Evolutionary conservation across 2,113 vertebrate species (phyloP).

Genomic region (Vidua macroura): DNA sequence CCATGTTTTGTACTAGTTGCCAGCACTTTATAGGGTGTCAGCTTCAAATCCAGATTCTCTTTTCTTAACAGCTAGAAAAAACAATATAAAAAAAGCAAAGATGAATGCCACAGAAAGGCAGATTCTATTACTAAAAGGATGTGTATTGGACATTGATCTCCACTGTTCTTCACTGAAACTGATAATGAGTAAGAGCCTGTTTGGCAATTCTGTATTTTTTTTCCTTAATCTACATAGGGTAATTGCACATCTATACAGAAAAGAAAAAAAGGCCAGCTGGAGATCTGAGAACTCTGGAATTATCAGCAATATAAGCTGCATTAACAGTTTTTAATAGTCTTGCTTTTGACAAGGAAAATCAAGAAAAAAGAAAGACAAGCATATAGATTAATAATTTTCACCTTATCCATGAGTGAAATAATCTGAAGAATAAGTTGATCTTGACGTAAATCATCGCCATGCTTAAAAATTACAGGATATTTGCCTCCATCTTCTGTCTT

Average conservation of each 20-base stretch:
- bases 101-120: background rate
- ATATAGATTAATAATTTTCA: background rate
- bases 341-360: background rate
- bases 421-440: conserved; percentile 99
- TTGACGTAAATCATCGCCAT: conserved; percentile 94
- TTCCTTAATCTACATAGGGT: background rate
- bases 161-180: background rate
- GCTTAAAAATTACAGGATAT: conserved; percentile 98
- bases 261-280: background rate
- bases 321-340: background rate
- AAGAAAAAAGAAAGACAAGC: background rate
- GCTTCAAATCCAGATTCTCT: conserved; percentile 96
- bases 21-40: conserved; percentile 96
- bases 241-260: background rate
- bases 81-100: background rate
- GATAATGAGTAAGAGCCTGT: background rate
- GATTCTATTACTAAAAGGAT: background rate
- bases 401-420: conserved; percentile 99
- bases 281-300: background rate
- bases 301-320: background rate
- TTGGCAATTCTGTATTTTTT: background rate
- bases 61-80: conserved; percentile 86
- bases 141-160: background rate
- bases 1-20: conserved; percentile 98
- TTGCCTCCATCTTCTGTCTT: conserved; percentile 91